A percentile compares a stretch with the other conserved stretches of the same genome.
Conservation (phyloP, 2,888 invertebrate genomes). For the Allygus modestus region DNA sequence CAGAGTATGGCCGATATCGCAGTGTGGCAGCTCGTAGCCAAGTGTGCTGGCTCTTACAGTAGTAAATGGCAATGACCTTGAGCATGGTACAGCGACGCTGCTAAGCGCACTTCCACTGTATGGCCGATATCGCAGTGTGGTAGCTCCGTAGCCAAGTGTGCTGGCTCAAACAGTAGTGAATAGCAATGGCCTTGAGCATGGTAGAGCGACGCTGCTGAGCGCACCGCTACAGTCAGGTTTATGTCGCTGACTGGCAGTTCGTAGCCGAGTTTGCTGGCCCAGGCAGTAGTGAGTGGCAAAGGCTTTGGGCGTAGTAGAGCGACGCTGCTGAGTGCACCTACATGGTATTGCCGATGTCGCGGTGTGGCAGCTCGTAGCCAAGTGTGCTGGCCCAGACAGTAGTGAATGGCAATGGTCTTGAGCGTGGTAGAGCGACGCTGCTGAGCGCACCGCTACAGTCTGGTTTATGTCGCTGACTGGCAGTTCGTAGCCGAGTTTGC, state of each 20-base stretch:
- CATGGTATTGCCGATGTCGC: background rate
- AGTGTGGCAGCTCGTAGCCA: background rate
- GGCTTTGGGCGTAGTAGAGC: background rate
- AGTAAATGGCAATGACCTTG: background rate
- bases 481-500: background rate
- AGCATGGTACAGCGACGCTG: background rate
- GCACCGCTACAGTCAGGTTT: background rate
- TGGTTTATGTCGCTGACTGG: too few species aligned
- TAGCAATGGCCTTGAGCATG: background rate
- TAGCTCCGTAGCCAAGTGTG: background rate
- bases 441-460: background rate
- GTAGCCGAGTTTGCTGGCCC: slow-evolving; percentile 5
- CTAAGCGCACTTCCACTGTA: background rate
- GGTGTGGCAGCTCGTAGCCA: slow-evolving; percentile 49
- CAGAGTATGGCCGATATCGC: background rate
- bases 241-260: background rate
- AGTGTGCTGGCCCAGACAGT: slow-evolving; percentile 59
- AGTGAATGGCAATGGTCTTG: background rate
- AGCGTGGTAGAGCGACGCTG: background rate
- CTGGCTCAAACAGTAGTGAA: background rate
- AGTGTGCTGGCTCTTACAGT: background rate
- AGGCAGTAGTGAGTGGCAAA: background rate
- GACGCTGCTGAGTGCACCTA: background rate
- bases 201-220: background rate
- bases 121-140: background rate